phyloP scores from a whole-genome alignment of 2,888 invertebrate species.

The Lamproptera curius region DNA sequence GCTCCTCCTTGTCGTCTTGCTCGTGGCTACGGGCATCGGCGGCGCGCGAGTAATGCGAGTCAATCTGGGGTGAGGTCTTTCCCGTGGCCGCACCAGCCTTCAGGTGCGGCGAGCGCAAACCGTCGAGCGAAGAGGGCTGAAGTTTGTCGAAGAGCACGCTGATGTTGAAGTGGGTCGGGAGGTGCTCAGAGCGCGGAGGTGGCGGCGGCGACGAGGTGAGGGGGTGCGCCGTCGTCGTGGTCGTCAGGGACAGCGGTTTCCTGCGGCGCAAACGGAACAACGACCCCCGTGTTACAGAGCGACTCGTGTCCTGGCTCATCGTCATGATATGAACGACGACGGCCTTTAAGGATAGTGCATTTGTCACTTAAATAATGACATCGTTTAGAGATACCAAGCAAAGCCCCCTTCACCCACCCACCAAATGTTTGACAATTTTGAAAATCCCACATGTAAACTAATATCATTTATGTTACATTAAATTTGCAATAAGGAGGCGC shows the following conservation, averaged over 20 bases:
- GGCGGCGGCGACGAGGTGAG: conserved; percentile 76
- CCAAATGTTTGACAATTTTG: conserved; percentile 67
- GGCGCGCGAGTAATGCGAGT: conserved; percentile 78
- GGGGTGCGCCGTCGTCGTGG: conserved; percentile 76
- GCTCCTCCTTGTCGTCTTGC: conserved; percentile 59
- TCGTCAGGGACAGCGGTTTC: conserved; percentile 77
- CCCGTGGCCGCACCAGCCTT: conserved; percentile 61
- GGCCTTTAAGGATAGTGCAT: not conserved
- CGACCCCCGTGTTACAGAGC: conserved; percentile 62
- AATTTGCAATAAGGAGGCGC: conserved; percentile 31
- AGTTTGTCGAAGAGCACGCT: conserved; percentile 77
- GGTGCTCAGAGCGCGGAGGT: conserved; percentile 74
- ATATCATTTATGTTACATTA: not conserved
- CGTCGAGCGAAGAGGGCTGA: conserved; percentile 71
- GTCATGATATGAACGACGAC: conserved; percentile 1
- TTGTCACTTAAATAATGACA: conserved; percentile 12
- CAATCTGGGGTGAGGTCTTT: conserved; percentile 78
- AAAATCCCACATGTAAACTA: conserved; percentile 30
- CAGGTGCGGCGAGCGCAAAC: conserved; percentile 68
- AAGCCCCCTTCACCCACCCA: conserved; percentile 80
- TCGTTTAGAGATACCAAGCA: conserved; percentile 76
- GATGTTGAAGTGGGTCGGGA: conserved; percentile 73
- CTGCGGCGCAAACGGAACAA: conserved; percentile 52
- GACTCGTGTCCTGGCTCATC: conserved; percentile 28
- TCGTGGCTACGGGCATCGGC: conserved; percentile 65